Conservation (phyloP, 1,140 invertebrate genomes). For the Atta texana region DNA sequence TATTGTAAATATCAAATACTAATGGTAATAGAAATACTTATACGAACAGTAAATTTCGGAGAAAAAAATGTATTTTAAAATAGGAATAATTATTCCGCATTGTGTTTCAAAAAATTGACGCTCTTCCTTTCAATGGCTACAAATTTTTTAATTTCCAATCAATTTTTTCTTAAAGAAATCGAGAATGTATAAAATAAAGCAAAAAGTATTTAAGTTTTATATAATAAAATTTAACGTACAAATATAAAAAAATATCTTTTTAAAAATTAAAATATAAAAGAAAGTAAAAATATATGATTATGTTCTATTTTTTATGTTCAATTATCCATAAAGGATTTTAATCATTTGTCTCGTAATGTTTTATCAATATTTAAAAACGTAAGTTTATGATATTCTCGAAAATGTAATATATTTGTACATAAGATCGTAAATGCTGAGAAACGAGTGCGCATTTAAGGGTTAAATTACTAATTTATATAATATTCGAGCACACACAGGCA, state of each 20-base stretch:
- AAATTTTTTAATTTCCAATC: too few relatives aligned
- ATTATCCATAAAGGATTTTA: background rate
- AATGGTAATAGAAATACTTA: background rate
- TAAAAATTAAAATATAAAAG: background rate
- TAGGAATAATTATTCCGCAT: background rate
- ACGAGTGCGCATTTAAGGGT: slow-evolving; percentile 19
- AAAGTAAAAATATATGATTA: background rate
- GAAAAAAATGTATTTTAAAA: background rate
- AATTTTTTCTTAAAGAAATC: too few relatives aligned
- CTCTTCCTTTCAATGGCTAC: background rate
- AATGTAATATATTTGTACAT: background rate
- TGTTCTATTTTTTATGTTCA: background rate
- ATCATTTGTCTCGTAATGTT: background rate
- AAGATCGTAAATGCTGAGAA: background rate
- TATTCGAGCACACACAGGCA: slow-evolving; percentile 10
- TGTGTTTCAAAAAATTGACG: too few relatives aligned
- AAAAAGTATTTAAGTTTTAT: too few relatives aligned
- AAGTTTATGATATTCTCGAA: background rate
- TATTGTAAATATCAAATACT: background rate
- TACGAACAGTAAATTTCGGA: background rate
- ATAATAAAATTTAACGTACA: too few relatives aligned
- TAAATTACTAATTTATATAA: slow-evolving; percentile 64
- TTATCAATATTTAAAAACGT: slow-evolving; percentile 4
- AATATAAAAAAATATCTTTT: background rate
- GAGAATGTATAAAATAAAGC: too few relatives aligned